Evolutionary conservation across 1,140 invertebrate species (phyloP), one percentile per base, ranked within the genome.

Genomic region (Pseudobourletiella spinata): DNA sequence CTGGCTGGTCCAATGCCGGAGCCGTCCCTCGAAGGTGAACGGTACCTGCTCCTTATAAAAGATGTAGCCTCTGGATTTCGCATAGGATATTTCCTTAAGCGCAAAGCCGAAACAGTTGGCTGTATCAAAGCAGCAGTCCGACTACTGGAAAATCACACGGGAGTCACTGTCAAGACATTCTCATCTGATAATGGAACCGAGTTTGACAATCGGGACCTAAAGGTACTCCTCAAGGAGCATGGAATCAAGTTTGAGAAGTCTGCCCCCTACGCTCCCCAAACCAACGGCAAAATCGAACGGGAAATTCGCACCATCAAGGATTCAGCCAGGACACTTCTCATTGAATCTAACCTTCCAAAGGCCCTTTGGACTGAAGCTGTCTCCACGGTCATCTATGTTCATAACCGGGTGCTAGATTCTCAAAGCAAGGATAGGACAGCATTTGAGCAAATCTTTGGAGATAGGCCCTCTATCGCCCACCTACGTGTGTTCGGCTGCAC

Each of bases 1-100:
- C 56, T 78, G 0, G 75, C 73, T 60, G 77, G 77, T 24, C 76
- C 74, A 16, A 75, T 79, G 73, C 68, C 73, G 15, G 58, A 67
- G 3, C 52, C 18, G 24, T 75, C 73, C 4, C 42, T 73, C 29
- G 73, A 74, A 32, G 72, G 71, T 16, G 69, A 71, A 2, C 57
- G 55, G 11, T 79, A 77, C 62, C 73, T 76, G 26, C 25, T 77
- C 0, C 76, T 77, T 0, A 75, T 79, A 29, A 77, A 75, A 3
- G 77, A 80, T 69, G 76, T 6, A 48, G 46, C 46, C 6, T 4
- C 50, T 8, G 50, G 50, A 4, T 52, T 26, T 52, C n/a, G n/a
- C n/a, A n/a, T n/a, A n/a, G n/a, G n/a, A n/a, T n/a, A 42, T n/a
- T 42, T 11, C 35, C 35, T 11, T n/a, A 42, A n/a, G n/a, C 11